Percentiles rank a stretch among this genome's conserved stretches.
Conservation (phyloP, 2,113 vertebrate species). For the Chlorodrepanis virens region DNA sequence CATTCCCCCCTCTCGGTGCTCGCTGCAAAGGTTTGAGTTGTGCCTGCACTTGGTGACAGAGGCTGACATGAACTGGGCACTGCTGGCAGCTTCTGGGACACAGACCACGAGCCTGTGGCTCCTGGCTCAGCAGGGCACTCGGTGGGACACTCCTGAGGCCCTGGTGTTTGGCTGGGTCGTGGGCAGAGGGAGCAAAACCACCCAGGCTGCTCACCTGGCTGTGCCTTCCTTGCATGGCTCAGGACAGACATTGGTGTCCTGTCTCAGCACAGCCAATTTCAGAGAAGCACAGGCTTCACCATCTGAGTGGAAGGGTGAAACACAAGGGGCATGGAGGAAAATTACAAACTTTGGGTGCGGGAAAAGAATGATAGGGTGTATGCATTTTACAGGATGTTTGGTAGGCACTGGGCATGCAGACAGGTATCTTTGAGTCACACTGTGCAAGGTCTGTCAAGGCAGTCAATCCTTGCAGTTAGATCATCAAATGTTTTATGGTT, state of each 20-base stretch:
- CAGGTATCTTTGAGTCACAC: not conserved
- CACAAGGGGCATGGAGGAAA: not conserved
- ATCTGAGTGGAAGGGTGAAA: not conserved
- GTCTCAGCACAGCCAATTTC: not conserved
- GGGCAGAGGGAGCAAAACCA: not conserved
- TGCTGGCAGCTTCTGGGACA: not conserved
- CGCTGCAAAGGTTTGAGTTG: not conserved
- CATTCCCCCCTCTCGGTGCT: not conserved
- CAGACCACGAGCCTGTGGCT: not conserved
- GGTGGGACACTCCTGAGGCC: accelerated
- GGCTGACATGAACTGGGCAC: accelerated
- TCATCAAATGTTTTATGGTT: not conserved
- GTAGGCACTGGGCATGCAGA: not conserved
- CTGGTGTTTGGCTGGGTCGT: not conserved
- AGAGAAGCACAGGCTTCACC: not conserved
- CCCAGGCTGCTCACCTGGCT: accelerated
- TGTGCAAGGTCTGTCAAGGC: not conserved
- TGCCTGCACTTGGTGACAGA: not conserved
- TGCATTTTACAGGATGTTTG: not conserved
- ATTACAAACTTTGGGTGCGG: not conserved
- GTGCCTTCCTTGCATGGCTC: not conserved
- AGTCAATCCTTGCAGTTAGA: not conserved
- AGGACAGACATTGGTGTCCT: not conserved
- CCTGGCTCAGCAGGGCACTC: not conserved
- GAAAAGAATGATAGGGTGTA: not conserved